These are phyloP conservation scores for Masticophis lateralis DNA, from an alignment of 2,797 vertebrate genomes.

Conservation along the genomic window DNA sequence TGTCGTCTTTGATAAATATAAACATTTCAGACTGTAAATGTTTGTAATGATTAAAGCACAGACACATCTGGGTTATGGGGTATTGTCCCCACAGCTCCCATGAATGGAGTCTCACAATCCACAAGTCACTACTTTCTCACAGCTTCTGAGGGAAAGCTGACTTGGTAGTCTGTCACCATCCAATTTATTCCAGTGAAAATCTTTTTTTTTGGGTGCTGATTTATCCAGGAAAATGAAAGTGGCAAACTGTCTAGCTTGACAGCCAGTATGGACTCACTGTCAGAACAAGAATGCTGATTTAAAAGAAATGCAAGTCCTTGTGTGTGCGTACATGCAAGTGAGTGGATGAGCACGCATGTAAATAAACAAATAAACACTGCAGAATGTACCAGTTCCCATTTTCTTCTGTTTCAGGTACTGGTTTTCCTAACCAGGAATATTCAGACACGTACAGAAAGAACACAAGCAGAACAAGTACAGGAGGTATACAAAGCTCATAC, in stretches of 20 bases:
- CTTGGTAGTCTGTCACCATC: not conserved
- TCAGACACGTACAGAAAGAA: not conserved
- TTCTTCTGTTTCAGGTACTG: not conserved
- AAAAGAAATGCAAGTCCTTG: not conserved
- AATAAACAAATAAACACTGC: not conserved
- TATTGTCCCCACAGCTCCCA: not conserved
- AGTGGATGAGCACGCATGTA: not conserved
- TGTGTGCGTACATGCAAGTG: not conserved
- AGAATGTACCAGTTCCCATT: not conserved
- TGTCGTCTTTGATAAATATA: not conserved
- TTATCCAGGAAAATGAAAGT: not conserved
- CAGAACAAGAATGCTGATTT: not conserved
- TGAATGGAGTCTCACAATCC: not conserved
- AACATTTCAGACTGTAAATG: not conserved
- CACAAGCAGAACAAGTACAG: not conserved
- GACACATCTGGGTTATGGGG: not conserved
- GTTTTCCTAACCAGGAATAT: not conserved
- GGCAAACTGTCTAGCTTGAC: not conserved
- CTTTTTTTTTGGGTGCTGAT: not conserved
- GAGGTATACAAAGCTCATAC: not conserved
- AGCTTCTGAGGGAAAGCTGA: not conserved
- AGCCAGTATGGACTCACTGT: not conserved
- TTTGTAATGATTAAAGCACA: not conserved
- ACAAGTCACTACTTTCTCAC: not conserved
- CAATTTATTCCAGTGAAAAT: not conserved